Evolutionary conservation across 1,140 invertebrate genomes (phyloP).

Genomic region (Rhyacophila brunnea): DNA sequence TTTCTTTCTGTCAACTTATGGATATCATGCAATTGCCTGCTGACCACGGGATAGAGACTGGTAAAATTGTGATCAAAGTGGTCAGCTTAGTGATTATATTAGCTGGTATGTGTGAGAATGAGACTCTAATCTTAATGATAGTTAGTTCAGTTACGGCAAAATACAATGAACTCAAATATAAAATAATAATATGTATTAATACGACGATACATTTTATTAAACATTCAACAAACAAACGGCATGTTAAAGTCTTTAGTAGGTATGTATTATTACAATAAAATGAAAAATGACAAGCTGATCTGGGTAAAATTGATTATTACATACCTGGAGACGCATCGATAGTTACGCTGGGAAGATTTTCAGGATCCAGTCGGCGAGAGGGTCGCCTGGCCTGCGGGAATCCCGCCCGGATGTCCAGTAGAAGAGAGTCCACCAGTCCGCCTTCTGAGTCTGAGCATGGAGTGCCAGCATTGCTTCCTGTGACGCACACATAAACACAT

Average conservation of each 20-base stretch:
- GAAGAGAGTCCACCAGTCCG: slow-evolving; percentile 66
- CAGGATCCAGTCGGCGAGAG: slow-evolving; percentile 32
- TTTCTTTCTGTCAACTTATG: too few relatives aligned
- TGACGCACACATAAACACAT: too few relatives aligned
- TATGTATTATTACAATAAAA: neutral
- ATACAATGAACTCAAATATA: slow-evolving; percentile 1
- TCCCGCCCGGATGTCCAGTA: slow-evolving; percentile 69
- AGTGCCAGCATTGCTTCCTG: slow-evolving; percentile 67
- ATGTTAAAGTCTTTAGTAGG: too few relatives aligned
- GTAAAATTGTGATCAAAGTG: too few relatives aligned
- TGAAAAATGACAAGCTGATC: neutral
- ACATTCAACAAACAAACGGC: too few relatives aligned
- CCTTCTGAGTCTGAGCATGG: slow-evolving; percentile 74
- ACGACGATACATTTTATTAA: neutral
- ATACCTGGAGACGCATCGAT: slow-evolving; percentile 67
- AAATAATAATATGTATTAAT: neutral
- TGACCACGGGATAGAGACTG: too few relatives aligned
- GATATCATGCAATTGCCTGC: too few relatives aligned
- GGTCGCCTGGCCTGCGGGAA: slow-evolving; percentile 50
- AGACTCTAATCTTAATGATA: too few relatives aligned
- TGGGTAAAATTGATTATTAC: neutral
- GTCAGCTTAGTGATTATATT: too few relatives aligned
- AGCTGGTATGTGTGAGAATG: too few relatives aligned
- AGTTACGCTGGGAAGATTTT: slow-evolving; percentile 18
- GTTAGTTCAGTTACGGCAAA: neutral